Percentiles rank a stretch among this genome's conserved stretches.
Evolutionary conservation across 2,888 invertebrate species (phyloP).

Genomic region (Plagiodera versicolora): DNA sequence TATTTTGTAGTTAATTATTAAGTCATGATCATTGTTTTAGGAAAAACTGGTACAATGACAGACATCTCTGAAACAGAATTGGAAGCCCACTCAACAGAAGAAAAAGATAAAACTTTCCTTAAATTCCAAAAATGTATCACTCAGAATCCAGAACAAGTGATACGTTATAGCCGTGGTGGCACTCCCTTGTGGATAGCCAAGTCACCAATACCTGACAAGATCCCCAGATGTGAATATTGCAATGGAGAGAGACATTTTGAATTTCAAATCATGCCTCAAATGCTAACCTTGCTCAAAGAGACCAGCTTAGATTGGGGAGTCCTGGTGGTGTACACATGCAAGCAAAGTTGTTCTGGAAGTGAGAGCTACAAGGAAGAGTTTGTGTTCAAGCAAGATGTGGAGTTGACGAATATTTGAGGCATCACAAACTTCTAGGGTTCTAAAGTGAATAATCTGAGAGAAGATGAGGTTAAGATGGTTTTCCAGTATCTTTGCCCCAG

Average conservation of each 20-base stretch:
- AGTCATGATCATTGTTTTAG: slow-evolving; percentile 58
- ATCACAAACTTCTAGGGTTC: no score
- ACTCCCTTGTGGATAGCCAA: slow-evolving; percentile 82
- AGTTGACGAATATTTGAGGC: slow-evolving; percentile 2
- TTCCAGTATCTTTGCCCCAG: no score
- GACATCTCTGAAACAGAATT: slow-evolving; percentile 70
- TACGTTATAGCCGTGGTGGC: slow-evolving; percentile 78
- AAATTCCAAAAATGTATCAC: slow-evolving; percentile 74
- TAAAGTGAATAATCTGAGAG: no score
- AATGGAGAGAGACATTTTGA: slow-evolving; percentile 80
- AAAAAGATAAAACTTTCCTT: slow-evolving; percentile 76
- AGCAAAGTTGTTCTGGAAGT: slow-evolving; percentile 65
- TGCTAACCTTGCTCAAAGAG: slow-evolving; percentile 50
- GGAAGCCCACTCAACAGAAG: slow-evolving; percentile 64
- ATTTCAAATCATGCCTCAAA: slow-evolving; percentile 68
- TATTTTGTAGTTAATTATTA: no score
- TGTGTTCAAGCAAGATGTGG: slow-evolving; percentile 83
- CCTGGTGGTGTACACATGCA: slow-evolving; percentile 83
- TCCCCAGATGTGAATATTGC: slow-evolving; percentile 79
- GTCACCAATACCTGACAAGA: slow-evolving; percentile 55
- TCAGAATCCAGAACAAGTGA: slow-evolving; percentile 77
- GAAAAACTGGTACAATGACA: slow-evolving; percentile 65
- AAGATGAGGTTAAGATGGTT: no score
- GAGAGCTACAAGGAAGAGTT: slow-evolving; percentile 74
- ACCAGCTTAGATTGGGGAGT: slow-evolving; percentile 84